Evolutionary conservation across 1,140 invertebrate species (phyloP).

Genomic region (Propsilocerus akamusi): DNA sequence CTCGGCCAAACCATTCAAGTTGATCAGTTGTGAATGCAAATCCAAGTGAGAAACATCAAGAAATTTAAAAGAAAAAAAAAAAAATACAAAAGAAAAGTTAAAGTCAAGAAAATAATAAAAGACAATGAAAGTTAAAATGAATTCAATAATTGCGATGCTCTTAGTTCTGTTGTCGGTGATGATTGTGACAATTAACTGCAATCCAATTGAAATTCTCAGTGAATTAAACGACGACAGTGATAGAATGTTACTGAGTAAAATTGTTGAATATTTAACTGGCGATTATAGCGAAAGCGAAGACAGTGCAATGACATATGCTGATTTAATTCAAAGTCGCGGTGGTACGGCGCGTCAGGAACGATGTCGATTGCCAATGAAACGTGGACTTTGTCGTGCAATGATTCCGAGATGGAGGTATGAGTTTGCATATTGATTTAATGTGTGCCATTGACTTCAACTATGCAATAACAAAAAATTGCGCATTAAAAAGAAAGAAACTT

Average conservation of each 20-base stretch:
- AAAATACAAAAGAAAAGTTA: background rate
- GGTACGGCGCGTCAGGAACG: slow-evolving; percentile 1
- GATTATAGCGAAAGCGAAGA: background rate
- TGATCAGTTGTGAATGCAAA: background rate
- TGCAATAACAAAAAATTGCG: too few species aligned
- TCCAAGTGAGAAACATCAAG: slow-evolving; percentile 1
- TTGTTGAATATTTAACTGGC: background rate
- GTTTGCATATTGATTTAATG: too few species aligned
- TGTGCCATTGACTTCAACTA: too few species aligned
- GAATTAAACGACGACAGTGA: background rate
- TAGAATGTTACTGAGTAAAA: background rate
- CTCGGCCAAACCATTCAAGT: too few species aligned
- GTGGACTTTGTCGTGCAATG: slow-evolving; percentile 35
- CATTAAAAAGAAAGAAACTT: too few species aligned
- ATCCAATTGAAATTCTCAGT: background rate
- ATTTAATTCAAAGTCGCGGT: background rate
- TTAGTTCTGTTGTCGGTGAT: background rate
- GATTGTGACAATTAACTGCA: background rate
- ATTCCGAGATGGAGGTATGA: slow-evolving; percentile 30
- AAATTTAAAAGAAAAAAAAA: background rate
- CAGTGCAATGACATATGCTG: too few species aligned
- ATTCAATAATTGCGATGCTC: background rate
- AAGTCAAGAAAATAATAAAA: background rate
- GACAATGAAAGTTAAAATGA: background rate
- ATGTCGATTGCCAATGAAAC: slow-evolving; percentile 21